Evolutionary conservation across 2,113 vertebrate genomes (phyloP).

Genomic region (Epinephelus moara): DNA sequence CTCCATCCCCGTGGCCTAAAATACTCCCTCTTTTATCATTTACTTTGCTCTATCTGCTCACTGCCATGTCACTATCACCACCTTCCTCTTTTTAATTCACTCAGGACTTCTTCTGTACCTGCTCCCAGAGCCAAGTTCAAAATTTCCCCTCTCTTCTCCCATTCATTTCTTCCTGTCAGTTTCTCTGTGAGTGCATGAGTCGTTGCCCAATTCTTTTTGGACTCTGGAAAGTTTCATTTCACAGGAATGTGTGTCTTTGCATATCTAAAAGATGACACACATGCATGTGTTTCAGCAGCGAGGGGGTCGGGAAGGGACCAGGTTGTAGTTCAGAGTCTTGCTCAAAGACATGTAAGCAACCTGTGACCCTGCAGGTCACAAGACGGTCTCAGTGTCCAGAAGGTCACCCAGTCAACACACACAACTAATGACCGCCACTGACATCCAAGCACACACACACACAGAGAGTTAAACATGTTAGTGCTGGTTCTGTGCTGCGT

Average conservation of each 20-base stretch:
- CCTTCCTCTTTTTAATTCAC: background rate
- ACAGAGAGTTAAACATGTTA: background rate
- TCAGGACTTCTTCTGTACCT: background rate
- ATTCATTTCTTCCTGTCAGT: background rate
- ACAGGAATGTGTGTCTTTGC: conserved; percentile 51
- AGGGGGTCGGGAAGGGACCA: background rate
- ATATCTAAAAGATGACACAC: conserved; percentile 56
- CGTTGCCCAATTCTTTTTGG: conserved; percentile 20
- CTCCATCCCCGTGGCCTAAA: conserved; percentile 54
- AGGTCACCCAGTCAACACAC: background rate
- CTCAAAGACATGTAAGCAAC: conserved; percentile 3
- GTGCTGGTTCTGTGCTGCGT: conserved; percentile 20
- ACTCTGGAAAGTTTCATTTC: conserved; percentile 53
- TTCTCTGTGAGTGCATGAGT: background rate
- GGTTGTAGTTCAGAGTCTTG: background rate
- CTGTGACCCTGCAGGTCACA: conserved; percentile 18
- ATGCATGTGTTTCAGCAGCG: conserved; percentile 1
- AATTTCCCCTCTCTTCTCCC: background rate
- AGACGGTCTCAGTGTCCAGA: background rate
- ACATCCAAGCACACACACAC: conserved; percentile 4
- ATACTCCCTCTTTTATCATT: conserved; percentile 66
- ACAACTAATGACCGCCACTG: background rate
- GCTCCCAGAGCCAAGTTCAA: background rate
- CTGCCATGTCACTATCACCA: conserved; percentile 15
- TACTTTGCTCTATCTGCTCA: conserved; percentile 15